These are phyloP conservation scores for Capricornis sumatraensis DNA, from an alignment of 2,113 vertebrate species.

Conservation along the genomic window DNA sequence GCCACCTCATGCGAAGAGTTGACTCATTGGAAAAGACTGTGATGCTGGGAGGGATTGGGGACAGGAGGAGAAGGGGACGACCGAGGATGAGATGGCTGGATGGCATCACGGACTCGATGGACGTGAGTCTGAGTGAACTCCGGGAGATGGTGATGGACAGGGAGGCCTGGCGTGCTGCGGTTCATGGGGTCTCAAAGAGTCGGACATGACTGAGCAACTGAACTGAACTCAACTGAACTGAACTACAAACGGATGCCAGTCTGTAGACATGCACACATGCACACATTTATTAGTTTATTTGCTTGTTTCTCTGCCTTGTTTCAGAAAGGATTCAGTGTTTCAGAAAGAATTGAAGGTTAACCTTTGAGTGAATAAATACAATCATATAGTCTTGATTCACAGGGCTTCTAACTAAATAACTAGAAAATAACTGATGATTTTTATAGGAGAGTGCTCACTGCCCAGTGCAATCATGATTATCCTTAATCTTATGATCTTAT, in stretches of 20 bases:
- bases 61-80: too few relatives aligned
- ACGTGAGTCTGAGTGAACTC: too few relatives aligned
- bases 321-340: background rate
- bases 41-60: too few relatives aligned
- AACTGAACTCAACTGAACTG: background rate
- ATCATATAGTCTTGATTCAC: background rate
- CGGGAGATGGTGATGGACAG: too few relatives aligned
- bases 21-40: too few relatives aligned
- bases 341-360: background rate
- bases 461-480: background rate
- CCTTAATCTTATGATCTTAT: background rate
- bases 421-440: background rate
- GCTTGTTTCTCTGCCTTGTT: background rate
- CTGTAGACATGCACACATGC: background rate
- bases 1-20: too few relatives aligned
- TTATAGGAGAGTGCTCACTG: background rate
- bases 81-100: too few relatives aligned
- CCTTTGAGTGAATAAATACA: background rate
- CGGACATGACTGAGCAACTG: fast-evolving
- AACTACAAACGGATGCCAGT: conserved; percentile 21
- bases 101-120: too few relatives aligned
- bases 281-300: background rate
- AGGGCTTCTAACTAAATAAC: background rate
- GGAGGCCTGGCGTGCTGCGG: too few relatives aligned
- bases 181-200: too few relatives aligned